These are phyloP conservation scores for Heliconius hewitsoni DNA, from an alignment of 1,140 invertebrate genomes.

Conservation along the genomic window DNA sequence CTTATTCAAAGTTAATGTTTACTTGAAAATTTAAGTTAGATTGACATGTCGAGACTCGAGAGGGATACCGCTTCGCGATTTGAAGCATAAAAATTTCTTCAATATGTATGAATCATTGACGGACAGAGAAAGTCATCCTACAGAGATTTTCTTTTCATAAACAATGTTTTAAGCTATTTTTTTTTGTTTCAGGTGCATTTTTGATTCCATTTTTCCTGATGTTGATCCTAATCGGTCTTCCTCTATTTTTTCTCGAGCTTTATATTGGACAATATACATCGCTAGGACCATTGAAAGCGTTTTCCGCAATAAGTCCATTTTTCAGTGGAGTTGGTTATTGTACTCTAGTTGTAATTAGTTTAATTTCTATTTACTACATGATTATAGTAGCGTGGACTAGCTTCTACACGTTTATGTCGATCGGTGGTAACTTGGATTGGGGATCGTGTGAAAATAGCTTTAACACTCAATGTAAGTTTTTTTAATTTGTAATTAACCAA, in stretches of 20 bases:
- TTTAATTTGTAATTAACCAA: no score
- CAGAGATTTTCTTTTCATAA: no score
- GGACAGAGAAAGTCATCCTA: no score
- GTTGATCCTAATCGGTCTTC: constrained; percentile 88
- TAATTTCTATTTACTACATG: constrained; percentile 92
- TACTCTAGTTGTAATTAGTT: constrained; percentile 87
- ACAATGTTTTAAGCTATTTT: not conserved
- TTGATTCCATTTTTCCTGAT: constrained; percentile 91
- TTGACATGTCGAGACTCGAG: not conserved
- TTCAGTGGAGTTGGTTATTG: constrained; percentile 86
- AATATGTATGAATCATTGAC: no score
- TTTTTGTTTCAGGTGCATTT: constrained; percentile 86
- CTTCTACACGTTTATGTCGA: constrained; percentile 88
- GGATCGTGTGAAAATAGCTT: constrained; percentile 84
- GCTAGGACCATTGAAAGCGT: constrained; percentile 83
- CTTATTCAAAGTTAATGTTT: not conserved
- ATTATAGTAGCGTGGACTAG: constrained; percentile 90
- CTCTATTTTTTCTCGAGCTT: constrained; percentile 88
- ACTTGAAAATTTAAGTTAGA: not conserved
- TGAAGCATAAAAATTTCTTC: no score
- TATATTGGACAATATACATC: constrained; percentile 85
- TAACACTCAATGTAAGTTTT: constrained; percentile 83
- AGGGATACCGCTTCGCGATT: no score
- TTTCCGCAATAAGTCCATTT: constrained; percentile 83
- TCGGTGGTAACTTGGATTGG: constrained; percentile 86